Evolutionary conservation across 2,888 invertebrate genomes (phyloP), one percentile per base, ranked within the genome.

Genomic region (Seira musarum): DNA sequence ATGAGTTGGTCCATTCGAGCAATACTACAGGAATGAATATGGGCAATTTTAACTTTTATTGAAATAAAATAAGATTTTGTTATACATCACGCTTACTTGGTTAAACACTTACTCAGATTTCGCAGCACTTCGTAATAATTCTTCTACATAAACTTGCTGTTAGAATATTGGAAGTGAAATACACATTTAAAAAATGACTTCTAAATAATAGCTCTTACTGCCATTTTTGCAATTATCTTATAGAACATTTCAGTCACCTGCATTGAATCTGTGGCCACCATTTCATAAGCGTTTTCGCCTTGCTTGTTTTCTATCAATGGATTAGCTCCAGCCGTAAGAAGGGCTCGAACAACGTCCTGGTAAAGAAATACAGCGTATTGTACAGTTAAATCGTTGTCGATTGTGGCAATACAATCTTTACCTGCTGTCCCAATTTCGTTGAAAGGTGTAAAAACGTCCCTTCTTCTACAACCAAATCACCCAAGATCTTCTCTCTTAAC

Each of bases 91-190:
- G 1, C 15, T 1, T 21, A 57, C 66, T 22, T 25, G 69, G 53
- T 57, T 74, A 15, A 30, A 30, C 61, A 49, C 71, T 25, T 88
- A 92, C 92, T 92, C 91, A 13, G 91, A 91, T 85, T 91, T 91
- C 24, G 92, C 92, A 74, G 91, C 91, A 19, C 92, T 91, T 86
- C 91, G 90, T 19, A 93, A 88, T 30, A 92, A 88, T 87, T 92
- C 92, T 83, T 92, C 92, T 15, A 91, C 90, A 87, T 91, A 93
- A 64, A 92, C 91, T 68, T 90, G 89, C n/a, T n/a, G n/a, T n/a
- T n/a, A n/a, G n/a, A n/a, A n/a, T n/a, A n/a, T n/a, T n/a, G n/a
- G n/a, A n/a, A n/a, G n/a, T n/a, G n/a, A n/a, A n/a, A n/a, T n/a
- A n/a, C n/a, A n/a, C n/a, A n/a, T n/a, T n/a, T n/a, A n/a, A n/a